Evolutionary conservation across 2,797 vertebrate genomes (phyloP), one percentile per base, ranked within the genome.

Genomic region (Siniperca scherzeri): DNA sequence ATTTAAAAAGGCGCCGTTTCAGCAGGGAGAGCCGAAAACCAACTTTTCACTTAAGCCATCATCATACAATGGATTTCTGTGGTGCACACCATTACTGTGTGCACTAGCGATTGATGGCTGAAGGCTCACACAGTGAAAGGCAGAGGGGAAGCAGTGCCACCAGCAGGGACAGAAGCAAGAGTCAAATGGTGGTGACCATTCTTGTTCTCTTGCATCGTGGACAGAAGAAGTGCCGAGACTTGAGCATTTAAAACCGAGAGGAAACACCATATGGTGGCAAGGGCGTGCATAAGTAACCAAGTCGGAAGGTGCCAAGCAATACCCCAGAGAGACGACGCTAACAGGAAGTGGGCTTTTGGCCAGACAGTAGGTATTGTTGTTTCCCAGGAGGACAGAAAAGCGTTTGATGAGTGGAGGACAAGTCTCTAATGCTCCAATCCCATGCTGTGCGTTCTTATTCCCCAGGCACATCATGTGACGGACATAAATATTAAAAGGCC

Each of bases 401-500:
- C 36, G 55, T 90, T 78, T 86, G 77, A 90, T 80, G 74, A 89
- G 87, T 33, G 21, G 50, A 66, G 65, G 68, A 88, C 61, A 57
- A 21, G 60, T 76, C 78, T 86, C 38, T 77, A 61, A 85, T 65
- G 69, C 86, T 68, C 55, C 73, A 81, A 36, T 80, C 91, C 74
- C 87, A 88, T 10, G 25, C 81, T 70, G 82, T 19, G 59, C 21
- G 1, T 66, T 66, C 52, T 55, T 30, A 64, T 65, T 85, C 88
- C 82, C 85, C 55, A 66, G 87, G 70, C 84, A 82, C 78, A 50
- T 61, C 62, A 53, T 67, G 69, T 69, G 86, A 88, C 65, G 64
- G 74, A 85, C 74, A 82, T 77, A 84, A 85, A 92, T 89, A 89
- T 86, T 71, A 87, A 87, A 91, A 87, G 65, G 67, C 55, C 71